Base-by-base conservation (phyloP, 2,888 invertebrate genomes). In the Apotomis capreana region DNA sequence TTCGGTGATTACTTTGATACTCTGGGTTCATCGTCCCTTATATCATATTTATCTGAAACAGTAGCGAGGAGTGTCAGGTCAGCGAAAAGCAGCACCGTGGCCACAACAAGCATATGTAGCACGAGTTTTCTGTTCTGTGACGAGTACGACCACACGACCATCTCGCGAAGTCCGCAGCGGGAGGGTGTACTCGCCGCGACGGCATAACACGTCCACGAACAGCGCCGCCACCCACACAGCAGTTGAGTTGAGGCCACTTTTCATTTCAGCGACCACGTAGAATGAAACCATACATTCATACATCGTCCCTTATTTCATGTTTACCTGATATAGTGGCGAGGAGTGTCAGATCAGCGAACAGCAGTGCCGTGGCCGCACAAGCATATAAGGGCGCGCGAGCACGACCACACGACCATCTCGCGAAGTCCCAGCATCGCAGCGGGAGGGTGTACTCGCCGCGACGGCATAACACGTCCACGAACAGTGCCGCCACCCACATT, bases 401-500 rank as follows among this genome's bases (percentile, higher is more conserved):
- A 5, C 93, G 79, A 0, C 92, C 93, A 65, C 92, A 93, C 5
- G 91, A 91, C 93, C 93, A 93, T 4, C 93, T 81, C 78, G 84
- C 79, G 83, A 92, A 91, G 81, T 93, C 93, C 93, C 93, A 93
- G 74, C 93, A 93, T 0, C 93, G 84, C 13, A 93, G 80, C 1
- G 88, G 83, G 65, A 92, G 74, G 0, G 92, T 89, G 79, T 93
- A 93, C 70, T 93, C 92, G 6, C 93, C 93, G 0, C 91, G 84
- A 0, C 93, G 87, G 68, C 91, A 91, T 8, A 93, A 81, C 26
- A 93, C 81, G 80, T 93, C 93, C 73, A 93, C 89, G 79, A 93
- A 93, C 3, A 93, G 73, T 0, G 92, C 93, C 6, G 84, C 88
- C 54, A 92, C 93, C 93, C 93, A 93, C 93, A 93, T 93, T 44